Conservation (phyloP, 2,113 vertebrate genomes). For the Ceyx margarethae region DNA sequence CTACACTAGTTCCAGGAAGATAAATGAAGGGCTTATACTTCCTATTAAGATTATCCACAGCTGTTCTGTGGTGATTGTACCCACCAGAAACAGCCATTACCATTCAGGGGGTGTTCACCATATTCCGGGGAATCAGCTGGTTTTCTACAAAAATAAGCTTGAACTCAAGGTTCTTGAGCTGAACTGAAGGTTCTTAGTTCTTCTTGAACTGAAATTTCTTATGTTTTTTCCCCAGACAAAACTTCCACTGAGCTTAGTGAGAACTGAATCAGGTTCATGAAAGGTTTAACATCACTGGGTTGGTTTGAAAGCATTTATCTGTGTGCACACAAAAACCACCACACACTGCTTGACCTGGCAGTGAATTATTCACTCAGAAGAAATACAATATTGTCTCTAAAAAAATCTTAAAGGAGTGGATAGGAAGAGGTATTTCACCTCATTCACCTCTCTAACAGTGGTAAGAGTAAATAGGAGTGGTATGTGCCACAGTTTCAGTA, state of each 20-base stretch:
- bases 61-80: neutral
- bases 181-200: neutral
- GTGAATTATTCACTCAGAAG: neutral
- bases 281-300: neutral
- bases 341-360: neutral
- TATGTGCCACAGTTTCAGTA: neutral
- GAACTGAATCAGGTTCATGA: neutral
- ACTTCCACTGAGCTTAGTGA: neutral
- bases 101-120: neutral
- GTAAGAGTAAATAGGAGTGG: neutral
- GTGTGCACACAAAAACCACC: neutral
- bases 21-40: neutral
- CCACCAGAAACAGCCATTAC: neutral
- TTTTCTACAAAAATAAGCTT: neutral
- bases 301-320: neutral
- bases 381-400: neutral
- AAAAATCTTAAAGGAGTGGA: neutral
- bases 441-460: neutral
- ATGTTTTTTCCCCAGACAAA: neutral
- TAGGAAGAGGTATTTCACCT: neutral
- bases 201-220: no score
- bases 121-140: neutral
- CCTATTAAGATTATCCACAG: neutral
- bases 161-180: slow-evolving; percentile 6
- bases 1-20: neutral